A percentile compares a stretch with the other conserved stretches of the same genome.
phyloP scores from a whole-genome alignment of 2,888 invertebrate genomes.

The Pasiphila rectangulata region DNA sequence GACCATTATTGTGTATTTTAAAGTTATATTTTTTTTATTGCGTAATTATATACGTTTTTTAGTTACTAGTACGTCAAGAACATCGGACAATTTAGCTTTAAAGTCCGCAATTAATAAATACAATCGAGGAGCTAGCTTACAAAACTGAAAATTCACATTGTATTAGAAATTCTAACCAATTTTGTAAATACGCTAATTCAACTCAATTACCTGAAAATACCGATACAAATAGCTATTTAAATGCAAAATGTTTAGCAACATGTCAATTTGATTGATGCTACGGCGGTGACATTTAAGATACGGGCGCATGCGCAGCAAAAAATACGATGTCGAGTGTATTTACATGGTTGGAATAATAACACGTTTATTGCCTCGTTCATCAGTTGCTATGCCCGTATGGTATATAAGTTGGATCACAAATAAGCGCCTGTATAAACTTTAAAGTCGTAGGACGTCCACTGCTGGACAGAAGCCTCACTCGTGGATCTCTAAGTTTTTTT shows the following conservation, averaged over 20 bases:
- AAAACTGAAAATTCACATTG: background rate
- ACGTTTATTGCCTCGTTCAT: constrained; percentile 39
- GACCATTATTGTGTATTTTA: no score
- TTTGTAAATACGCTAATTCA: background rate
- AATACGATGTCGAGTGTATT: constrained; percentile 42
- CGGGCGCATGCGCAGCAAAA: constrained; percentile 39
- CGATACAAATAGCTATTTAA: constrained; percentile 9
- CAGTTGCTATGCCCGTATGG: constrained; percentile 39
- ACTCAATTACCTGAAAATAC: background rate
- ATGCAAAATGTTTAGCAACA: constrained; percentile 21
- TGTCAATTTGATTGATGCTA: constrained; percentile 37
- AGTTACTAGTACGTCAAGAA: no score
- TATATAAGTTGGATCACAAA: background rate
- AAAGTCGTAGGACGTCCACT: no score
- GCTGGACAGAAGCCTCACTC: no score
- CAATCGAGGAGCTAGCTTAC: no score
- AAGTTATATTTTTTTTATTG: no score
- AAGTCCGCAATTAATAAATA: no score
- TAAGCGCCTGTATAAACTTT: background rate
- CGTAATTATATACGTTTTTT: no score
- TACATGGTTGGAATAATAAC: constrained; percentile 45
- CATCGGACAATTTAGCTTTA: no score
- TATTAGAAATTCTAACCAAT: background rate
- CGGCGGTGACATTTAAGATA: constrained; percentile 34
- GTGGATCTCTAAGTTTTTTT: background rate